Evolutionary conservation across 1,140 invertebrate genomes (phyloP).

Genomic region (Cepaea nemoralis): DNA sequence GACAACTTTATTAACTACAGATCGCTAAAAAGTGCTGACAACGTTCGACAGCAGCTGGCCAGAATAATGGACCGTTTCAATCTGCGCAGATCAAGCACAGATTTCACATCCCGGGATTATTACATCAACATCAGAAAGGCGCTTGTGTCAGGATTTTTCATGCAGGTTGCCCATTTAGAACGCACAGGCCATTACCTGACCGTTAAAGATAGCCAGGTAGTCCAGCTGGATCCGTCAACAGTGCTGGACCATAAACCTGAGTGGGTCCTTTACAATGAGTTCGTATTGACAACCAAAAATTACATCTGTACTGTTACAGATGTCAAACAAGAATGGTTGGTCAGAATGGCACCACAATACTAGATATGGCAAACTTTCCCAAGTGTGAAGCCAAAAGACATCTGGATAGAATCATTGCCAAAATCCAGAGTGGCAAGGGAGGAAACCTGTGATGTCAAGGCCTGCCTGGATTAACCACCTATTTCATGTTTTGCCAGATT

Average conservation of each 20-base stretch:
- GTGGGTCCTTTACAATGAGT: slow-evolving; percentile 99
- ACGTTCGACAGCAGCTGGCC: slow-evolving; percentile 85
- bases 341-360: slow-evolving; percentile 96
- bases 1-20: slow-evolving; percentile 99
- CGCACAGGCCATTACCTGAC: slow-evolving; percentile 96
- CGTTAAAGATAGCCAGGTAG: slow-evolving; percentile 98
- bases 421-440: slow-evolving; percentile 44
- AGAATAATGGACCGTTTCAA: slow-evolving; percentile 93
- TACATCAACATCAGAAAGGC: slow-evolving; percentile 99
- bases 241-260: slow-evolving; percentile 99
- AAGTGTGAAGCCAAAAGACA: slow-evolving; percentile 95
- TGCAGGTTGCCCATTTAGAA: slow-evolving; percentile 98
- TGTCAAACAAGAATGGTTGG: slow-evolving; percentile 92
- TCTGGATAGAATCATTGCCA: slow-evolving; percentile 75
- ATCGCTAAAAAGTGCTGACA: slow-evolving; percentile 93
- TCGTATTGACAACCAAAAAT: slow-evolving; percentile 99
- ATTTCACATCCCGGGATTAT: slow-evolving; percentile 98
- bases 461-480: neutral
- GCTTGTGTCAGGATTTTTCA: slow-evolving; percentile 97
- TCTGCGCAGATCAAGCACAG: slow-evolving; percentile 90
- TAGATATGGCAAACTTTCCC: slow-evolving; percentile 98
- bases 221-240: slow-evolving; percentile 98
- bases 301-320: slow-evolving; percentile 99
- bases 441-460: slow-evolving; percentile 10
- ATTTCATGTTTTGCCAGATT: neutral